These are phyloP conservation scores for Strix uralensis DNA, from an alignment of 2,113 vertebrate genomes.

Conservation along the genomic window DNA sequence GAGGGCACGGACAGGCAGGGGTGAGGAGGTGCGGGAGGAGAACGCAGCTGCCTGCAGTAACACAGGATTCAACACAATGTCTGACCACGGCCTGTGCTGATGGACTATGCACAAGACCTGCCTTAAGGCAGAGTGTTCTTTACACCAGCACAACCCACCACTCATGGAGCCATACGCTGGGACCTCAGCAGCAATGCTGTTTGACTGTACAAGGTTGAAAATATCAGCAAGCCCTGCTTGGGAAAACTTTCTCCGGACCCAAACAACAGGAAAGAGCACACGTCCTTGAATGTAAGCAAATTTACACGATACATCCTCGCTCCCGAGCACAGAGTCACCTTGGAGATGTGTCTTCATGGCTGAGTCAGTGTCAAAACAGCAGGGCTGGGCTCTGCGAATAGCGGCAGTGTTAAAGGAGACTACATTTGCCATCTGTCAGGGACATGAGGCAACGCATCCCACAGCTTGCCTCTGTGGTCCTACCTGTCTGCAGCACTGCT, in stretches of 20 bases:
- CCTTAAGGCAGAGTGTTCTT: background rate
- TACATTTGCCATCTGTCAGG: conserved; percentile 13
- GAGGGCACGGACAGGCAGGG: background rate
- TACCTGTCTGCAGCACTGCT: background rate
- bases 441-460: background rate
- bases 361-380: conserved; percentile 37
- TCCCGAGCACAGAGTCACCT: background rate
- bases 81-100: background rate
- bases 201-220: background rate
- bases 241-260: background rate
- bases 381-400: background rate
- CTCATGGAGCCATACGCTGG: accelerated
- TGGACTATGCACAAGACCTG: accelerated
- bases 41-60: background rate
- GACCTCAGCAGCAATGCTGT: background rate
- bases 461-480: background rate
- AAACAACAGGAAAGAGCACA: background rate
- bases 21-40: background rate
- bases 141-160: background rate
- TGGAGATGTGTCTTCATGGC: background rate
- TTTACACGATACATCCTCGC: background rate
- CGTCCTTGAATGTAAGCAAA: background rate
- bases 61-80: background rate
- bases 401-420: background rate
- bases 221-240: background rate